Conservation (phyloP, 1,140 invertebrate genomes). For the Brachionus asplanchnoidis region DNA sequence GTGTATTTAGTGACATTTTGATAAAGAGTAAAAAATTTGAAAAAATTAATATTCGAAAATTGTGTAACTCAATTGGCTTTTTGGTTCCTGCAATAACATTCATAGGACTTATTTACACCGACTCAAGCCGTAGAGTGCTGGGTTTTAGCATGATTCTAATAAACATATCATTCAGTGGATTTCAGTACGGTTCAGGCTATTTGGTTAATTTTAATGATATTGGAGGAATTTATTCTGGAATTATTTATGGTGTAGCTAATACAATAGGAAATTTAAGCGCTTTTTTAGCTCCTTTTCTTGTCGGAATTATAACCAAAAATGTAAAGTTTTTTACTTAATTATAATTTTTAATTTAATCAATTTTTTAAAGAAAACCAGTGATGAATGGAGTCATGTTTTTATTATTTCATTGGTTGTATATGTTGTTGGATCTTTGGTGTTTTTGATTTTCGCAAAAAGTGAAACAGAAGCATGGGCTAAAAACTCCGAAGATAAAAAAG, state of each 20-base stretch:
- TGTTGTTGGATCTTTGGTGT: slow-evolving; percentile 50
- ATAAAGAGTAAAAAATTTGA: background rate
- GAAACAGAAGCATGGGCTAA: slow-evolving; percentile 48
- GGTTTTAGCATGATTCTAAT: slow-evolving; percentile 35
- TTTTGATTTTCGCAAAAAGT: slow-evolving; percentile 50
- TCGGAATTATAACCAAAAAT: slow-evolving; percentile 34
- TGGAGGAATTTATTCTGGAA: slow-evolving; percentile 20
- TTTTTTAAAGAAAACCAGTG: slow-evolving; percentile 40
- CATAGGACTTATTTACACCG: background rate
- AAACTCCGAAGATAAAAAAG: background rate
- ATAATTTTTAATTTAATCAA: background rate
- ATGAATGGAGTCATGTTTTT: slow-evolving; percentile 56
- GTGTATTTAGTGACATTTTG: background rate
- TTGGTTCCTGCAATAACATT: background rate
- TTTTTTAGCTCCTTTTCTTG: slow-evolving; percentile 22
- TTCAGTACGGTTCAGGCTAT: slow-evolving; percentile 32
- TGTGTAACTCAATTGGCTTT: slow-evolving; percentile 31
- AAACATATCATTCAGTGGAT: slow-evolving; percentile 36
- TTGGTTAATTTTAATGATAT: slow-evolving; percentile 12
- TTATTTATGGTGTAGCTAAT: slow-evolving; percentile 39
- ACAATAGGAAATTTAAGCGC: background rate
- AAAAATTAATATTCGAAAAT: slow-evolving; percentile 18
- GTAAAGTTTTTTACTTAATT: background rate
- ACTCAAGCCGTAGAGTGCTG: background rate
- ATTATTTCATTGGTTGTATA: slow-evolving; percentile 51